phyloP scores from a whole-genome alignment of 2,113 vertebrate species.

The Barbus barbus region DNA sequence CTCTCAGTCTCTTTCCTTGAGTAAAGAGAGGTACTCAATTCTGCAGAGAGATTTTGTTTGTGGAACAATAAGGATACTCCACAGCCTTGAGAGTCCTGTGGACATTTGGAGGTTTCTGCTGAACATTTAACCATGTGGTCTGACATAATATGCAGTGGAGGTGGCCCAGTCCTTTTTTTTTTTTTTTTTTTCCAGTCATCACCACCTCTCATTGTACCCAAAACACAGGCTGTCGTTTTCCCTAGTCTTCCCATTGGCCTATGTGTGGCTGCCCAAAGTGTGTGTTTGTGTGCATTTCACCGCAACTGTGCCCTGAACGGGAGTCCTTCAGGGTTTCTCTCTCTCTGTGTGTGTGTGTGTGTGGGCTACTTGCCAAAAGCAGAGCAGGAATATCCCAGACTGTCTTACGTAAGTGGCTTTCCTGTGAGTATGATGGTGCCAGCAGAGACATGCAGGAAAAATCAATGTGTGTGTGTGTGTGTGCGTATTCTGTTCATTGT shows the following conservation, averaged over 20 bases:
- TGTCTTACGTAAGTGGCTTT: conserved; percentile 67
- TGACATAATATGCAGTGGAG: conserved; percentile 3
- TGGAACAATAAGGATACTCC: conserved; percentile 3
- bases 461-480: not conserved
- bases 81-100: not conserved
- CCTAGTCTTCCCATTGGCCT: not conserved
- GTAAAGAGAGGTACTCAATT: not conserved
- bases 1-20: not conserved
- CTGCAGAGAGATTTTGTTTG: conserved; percentile 16
- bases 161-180: not conserved
- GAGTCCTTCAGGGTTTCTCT: conserved; percentile 36
- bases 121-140: not conserved
- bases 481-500: conserved; percentile 12
- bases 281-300: conserved; percentile 22
- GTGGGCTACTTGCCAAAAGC: conserved; percentile 50
- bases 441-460: conserved; percentile 47
- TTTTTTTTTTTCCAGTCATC: conserved; percentile 18
- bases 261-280: conserved; percentile 8
- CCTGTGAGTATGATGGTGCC: conserved; percentile 58
- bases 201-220: conserved; percentile 4
- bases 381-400: conserved; percentile 64
- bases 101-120: not conserved
- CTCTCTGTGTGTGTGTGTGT: not conserved
- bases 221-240: conserved; percentile 29
- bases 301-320: conserved; percentile 29